These are phyloP conservation scores for Plecturocebus donacophilus DNA, from an alignment of 2,113 vertebrate genomes.

Conservation along the genomic window DNA sequence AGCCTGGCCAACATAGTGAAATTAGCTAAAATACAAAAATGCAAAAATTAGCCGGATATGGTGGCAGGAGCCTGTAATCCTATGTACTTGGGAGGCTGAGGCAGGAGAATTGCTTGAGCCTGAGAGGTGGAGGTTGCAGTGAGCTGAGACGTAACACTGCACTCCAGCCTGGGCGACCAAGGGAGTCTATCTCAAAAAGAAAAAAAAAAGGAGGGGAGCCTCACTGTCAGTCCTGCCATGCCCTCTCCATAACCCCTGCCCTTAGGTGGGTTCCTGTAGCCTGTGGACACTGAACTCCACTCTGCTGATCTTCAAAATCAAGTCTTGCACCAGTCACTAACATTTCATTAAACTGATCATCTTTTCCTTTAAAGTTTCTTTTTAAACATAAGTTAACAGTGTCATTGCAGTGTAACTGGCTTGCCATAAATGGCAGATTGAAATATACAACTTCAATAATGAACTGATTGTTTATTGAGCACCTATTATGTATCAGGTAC, in stretches of 20 bases:
- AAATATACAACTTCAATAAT: accelerated
- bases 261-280: accelerated
- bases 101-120: no score
- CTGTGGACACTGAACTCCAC: not conserved
- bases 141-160: accelerated
- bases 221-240: accelerated
- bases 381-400: not conserved
- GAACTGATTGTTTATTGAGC: not conserved
- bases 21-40: no score
- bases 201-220: not conserved
- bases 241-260: accelerated
- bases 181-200: no score
- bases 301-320: not conserved
- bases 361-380: not conserved
- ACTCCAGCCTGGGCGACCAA: no score
- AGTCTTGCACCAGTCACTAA: accelerated
- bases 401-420: not conserved
- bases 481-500: not conserved
- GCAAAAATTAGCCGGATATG: no score
- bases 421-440: not conserved
- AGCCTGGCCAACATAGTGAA: not conserved
- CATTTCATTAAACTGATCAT: not conserved
- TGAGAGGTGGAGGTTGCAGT: no score
- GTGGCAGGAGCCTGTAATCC: no score
- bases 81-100: no score